Evolutionary conservation across 92 coral and sea anemone genomes (phyloP).

Genomic region (Siderastrea radians): DNA sequence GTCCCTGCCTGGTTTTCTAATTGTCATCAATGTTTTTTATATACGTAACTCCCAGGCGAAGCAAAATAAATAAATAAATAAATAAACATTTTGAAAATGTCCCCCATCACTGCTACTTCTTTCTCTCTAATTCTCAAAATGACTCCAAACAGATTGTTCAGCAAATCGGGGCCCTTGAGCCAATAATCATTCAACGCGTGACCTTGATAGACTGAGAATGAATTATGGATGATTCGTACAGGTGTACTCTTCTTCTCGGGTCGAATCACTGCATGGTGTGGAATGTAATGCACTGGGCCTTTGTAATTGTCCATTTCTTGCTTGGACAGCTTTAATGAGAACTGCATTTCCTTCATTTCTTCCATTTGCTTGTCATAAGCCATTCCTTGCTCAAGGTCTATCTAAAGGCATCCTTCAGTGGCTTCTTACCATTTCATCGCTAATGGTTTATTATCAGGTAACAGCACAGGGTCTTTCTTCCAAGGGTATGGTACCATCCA

Average conservation of each 20-base stretch:
- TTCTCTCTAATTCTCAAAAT: slow-evolving; percentile 67
- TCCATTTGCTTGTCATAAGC: slow-evolving; percentile 58
- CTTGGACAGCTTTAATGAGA: slow-evolving; percentile 27
- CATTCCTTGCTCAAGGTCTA: slow-evolving; percentile 31
- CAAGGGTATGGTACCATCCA: slow-evolving; percentile 73
- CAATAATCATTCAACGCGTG: slow-evolving; percentile 57
- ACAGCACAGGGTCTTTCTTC: slow-evolving; percentile 39
- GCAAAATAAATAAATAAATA: too few relatives aligned
- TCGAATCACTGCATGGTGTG: slow-evolving; percentile 61
- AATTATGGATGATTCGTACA: slow-evolving; percentile 57
- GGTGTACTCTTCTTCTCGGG: slow-evolving; percentile 67
- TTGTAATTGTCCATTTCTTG: slow-evolving; percentile 17
- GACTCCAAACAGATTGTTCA: slow-evolving; percentile 73
- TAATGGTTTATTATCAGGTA: slow-evolving; percentile 39
- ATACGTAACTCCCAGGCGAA: too few relatives aligned
- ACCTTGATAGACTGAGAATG: slow-evolving; percentile 52
- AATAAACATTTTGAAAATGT: slow-evolving; percentile 66
- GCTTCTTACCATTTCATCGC: slow-evolving; percentile 52
- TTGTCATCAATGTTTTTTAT: too few relatives aligned
- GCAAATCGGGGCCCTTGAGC: slow-evolving; percentile 61
- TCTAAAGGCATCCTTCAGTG: slow-evolving; percentile 45
- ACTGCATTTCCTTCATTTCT: slow-evolving; percentile 41
- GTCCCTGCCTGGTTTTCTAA: too few relatives aligned
- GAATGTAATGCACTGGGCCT: slow-evolving; percentile 60
- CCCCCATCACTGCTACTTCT: slow-evolving; percentile 54